A percentile compares a stretch with the other conserved stretches of the same genome.
Evolutionary conservation across 2,113 vertebrate genomes (phyloP).

Genomic region (Triplophysa rosa): DNA sequence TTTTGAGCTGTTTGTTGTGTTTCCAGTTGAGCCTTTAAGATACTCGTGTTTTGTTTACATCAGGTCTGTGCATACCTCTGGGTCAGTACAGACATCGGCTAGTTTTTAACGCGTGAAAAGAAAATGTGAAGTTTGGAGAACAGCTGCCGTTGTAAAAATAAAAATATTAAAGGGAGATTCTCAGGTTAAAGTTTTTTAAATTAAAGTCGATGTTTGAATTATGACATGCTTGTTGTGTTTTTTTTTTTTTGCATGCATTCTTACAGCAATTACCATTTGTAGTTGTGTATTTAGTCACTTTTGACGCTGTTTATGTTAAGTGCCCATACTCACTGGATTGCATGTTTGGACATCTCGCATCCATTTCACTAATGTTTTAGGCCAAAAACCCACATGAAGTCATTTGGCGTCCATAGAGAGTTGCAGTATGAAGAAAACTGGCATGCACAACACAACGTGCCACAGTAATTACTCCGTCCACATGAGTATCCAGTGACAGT

Average conservation of each 20-base stretch:
- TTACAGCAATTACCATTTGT: no score
- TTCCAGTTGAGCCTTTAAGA: conserved; percentile 41
- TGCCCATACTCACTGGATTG: no score
- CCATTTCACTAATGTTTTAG: not conserved
- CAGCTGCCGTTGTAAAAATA: conserved; percentile 15
- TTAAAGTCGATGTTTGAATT: conserved; percentile 51
- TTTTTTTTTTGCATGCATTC: not conserved
- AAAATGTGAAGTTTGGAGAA: conserved; percentile 46
- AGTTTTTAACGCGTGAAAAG: conserved; percentile 24
- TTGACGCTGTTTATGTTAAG: no score
- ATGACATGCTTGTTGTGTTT: not conserved
- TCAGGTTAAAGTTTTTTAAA: conserved; percentile 53
- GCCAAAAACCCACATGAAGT: no score
- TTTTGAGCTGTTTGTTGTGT: conserved; percentile 2
- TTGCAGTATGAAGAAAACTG: no score
- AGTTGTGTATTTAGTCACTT: no score
- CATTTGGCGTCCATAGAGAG: no score
- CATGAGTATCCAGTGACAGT: not conserved
- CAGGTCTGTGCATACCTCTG: conserved; percentile 4
- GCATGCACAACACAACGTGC: no score
- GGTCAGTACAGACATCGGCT: conserved; percentile 24
- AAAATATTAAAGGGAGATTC: conserved; percentile 21
- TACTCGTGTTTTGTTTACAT: conserved; percentile 56
- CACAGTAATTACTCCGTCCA: not conserved
- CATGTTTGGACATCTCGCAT: no score